Conservation (phyloP, 1,140 invertebrate genomes). For the Drosophila watanabei region DNA sequence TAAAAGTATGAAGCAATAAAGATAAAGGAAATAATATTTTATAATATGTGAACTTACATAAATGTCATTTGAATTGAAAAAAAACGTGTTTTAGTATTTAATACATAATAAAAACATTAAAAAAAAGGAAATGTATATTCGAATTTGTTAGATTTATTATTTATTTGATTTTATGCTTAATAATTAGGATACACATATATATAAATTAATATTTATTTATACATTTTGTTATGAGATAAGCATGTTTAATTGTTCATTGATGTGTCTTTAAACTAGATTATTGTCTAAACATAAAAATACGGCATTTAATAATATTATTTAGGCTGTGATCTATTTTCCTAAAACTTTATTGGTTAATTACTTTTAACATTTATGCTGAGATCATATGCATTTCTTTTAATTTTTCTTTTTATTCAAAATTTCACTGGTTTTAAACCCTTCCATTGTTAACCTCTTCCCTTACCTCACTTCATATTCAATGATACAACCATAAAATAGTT, state of each 20-base stretch:
- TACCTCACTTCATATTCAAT: constrained; percentile 40
- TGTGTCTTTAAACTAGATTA: no score
- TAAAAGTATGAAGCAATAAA: constrained; percentile 1
- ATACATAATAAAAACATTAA: no score
- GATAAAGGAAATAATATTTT: not conserved
- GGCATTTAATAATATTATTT: no score
- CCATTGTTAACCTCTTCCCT: not conserved
- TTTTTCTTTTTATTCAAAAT: not conserved
- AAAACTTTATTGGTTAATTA: not conserved
- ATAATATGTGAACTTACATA: not conserved
- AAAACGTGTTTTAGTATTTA: not conserved
- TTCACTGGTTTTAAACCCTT: not conserved
- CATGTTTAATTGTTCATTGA: no score
- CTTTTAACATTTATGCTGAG: not conserved
- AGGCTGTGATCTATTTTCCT: no score
- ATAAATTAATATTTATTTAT: no score
- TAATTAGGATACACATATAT: no score
- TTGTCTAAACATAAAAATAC: no score
- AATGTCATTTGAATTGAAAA: not conserved
- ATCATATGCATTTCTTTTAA: not conserved
- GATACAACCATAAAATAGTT: constrained; percentile 71
- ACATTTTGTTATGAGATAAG: no score
- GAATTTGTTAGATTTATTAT: no score
- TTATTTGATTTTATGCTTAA: no score
- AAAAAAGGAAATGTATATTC: no score